A percentile compares a stretch with the other conserved stretches of the same genome.
Conservation (phyloP, 30 jellyfish, hydroid and myxozoan species). For the Haliclystus octoradiatus region DNA sequence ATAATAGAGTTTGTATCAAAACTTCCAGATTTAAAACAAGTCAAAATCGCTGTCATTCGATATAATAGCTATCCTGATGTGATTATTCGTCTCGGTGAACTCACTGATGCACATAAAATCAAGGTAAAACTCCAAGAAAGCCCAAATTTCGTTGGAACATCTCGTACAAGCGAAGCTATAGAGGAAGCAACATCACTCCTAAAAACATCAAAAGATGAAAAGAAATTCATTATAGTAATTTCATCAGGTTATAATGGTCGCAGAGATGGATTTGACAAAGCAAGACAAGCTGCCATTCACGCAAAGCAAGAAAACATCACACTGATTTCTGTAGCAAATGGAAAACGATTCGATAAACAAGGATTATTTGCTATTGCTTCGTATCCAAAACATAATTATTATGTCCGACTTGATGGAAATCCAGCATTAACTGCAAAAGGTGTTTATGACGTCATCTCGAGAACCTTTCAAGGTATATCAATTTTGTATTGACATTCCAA, state of each 20-base stretch:
- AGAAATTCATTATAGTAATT: neutral
- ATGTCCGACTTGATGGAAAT: conserved; percentile 12
- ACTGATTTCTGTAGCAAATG: conserved; percentile 31
- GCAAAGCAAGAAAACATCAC: conserved; percentile 7
- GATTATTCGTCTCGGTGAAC: neutral
- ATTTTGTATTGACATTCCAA: too few relatives aligned
- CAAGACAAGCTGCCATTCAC: conserved; percentile 24
- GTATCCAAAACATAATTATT: conserved; percentile 23
- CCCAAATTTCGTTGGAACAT: neutral
- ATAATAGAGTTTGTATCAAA: neutral
- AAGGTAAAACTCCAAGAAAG: neutral
- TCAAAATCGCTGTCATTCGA: neutral
- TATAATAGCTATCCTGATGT: neutral
- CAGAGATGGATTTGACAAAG: conserved; percentile 15
- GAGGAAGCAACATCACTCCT: neutral
- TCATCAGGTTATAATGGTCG: conserved; percentile 2
- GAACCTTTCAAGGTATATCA: neutral
- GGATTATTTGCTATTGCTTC: conserved; percentile 47
- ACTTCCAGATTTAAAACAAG: neutral
- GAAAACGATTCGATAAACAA: conserved; percentile 17
- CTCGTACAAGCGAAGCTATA: neutral
- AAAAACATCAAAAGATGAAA: neutral
- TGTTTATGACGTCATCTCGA: neutral
- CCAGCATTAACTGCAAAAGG: conserved; percentile 28
- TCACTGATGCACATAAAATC: neutral